Conservation (phyloP, 2,113 vertebrate species). For the Todiramphus chloris region DNA sequence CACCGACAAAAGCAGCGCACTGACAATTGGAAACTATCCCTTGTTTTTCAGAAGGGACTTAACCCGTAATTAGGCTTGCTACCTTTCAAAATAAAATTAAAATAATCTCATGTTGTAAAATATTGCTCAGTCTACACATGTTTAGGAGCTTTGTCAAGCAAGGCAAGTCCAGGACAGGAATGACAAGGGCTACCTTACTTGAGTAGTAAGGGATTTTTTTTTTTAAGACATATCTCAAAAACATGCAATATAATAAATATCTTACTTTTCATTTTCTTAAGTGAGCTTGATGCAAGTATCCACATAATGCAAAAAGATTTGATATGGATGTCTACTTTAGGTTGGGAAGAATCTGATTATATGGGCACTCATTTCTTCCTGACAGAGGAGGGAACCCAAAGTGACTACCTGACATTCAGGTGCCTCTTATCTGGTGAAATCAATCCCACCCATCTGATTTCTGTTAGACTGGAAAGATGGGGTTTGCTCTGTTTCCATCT, state of each 20-base stretch:
- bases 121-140: background rate
- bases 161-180: background rate
- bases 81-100: conserved; percentile 1
- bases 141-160: background rate
- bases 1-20: background rate
- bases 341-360: background rate
- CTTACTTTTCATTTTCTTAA: background rate
- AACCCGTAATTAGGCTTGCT: background rate
- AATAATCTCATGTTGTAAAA: background rate
- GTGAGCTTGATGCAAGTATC: background rate
- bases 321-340: background rate
- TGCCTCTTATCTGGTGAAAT: background rate
- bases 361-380: background rate
- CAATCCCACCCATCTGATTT: background rate
- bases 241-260: background rate
- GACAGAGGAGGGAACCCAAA: background rate
- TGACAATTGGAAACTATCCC: background rate
- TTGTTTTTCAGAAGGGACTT: background rate
- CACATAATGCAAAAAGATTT: background rate
- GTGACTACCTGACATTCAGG: background rate
- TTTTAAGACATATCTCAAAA: background rate
- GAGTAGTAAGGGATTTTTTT: background rate
- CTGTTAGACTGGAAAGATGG: background rate
- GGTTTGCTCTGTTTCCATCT: background rate
- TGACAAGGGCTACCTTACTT: background rate